Base-by-base conservation (phyloP, 2,113 vertebrate genomes). In the Macrotis lagotis region DNA sequence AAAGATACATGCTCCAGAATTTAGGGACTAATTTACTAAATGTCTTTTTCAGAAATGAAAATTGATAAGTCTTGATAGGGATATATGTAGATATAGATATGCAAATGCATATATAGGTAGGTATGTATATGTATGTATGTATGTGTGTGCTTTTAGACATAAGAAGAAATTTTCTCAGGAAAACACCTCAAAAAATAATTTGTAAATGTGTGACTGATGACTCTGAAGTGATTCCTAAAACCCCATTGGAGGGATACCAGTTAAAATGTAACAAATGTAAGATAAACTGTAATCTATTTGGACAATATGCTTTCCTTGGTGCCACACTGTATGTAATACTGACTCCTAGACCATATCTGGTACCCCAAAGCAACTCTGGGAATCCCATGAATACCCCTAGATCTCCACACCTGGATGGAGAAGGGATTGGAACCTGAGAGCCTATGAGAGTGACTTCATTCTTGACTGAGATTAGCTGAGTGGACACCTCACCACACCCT, bases 1-100 rank as follows among this genome's bases (percentile, higher is more conserved):
- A 83, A 83, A 83, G 16, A 22, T 7, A 66, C 12, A 74, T 59
- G 6, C 10, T 14, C 12, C 37, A 74, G 31, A 74, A 74, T 74
- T 83, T n/a, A 83, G 66, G 66, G 66, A 83, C 66, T 83, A 83
- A 83, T 83, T 83, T 83, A 83, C 44, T 83, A 83, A 83, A 83
- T 83, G 37, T 83, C 37, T 44, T 6, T 83, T 83, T 83, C 14
- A 83, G 37, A 83, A 83, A 19, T 44, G 66, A 83, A 44, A 11
- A 16, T 22, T 83, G 44, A 83, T 8, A 83, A 44, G 16, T 44
- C 7, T 66, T 31, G 55, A 59, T 31, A 59, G 28, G 28, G 25
- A 55, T 25, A 55, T 26, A 55, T 51, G 16, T 26, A 55, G 6
- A 26, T 55, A 26, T 55, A 55, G 5, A 55, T 55, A 55, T 26